These are phyloP conservation scores for Apamea sordens DNA, from an alignment of 2,888 invertebrate species.

Conservation along the genomic window DNA sequence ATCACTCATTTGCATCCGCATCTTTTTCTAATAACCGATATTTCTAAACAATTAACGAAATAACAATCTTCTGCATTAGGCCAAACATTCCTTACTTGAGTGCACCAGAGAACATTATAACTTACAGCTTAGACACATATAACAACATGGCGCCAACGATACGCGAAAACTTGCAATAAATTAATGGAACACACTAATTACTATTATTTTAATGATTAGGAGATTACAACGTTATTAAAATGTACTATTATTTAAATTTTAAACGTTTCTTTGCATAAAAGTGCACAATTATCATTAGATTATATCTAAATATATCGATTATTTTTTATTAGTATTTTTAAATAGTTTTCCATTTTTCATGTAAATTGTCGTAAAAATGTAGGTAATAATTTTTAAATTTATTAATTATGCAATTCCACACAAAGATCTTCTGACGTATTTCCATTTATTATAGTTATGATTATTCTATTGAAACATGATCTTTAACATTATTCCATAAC, in stretches of 20 bases:
- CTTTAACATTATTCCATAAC: neutral
- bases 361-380: neutral
- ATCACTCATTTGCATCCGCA: too few relatives aligned
- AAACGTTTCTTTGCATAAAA: slow-evolving; percentile 8
- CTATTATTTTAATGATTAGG: slow-evolving; percentile 24
- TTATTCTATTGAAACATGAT: slow-evolving; percentile 16
- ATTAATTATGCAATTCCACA: slow-evolving; percentile 14
- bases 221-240: slow-evolving; percentile 26
- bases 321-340: neutral
- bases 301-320: neutral
- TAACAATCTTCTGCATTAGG: neutral
- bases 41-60: neutral
- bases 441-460: neutral
- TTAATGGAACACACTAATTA: neutral
- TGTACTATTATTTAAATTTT: slow-evolving; percentile 33
- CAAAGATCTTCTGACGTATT: neutral
- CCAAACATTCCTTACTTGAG: slow-evolving; percentile 3
- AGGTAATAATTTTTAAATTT: neutral
- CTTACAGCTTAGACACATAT: neutral
- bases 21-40: neutral
- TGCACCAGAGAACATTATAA: slow-evolving; percentile 4
- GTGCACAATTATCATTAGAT: slow-evolving; percentile 16
- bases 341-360: neutral
- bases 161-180: slow-evolving; percentile 14
- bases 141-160: slow-evolving; percentile 1